Evolutionary conservation across 2,113 vertebrate species (phyloP), one percentile per base, ranked within the genome.

Genomic region (Struthio camelus): DNA sequence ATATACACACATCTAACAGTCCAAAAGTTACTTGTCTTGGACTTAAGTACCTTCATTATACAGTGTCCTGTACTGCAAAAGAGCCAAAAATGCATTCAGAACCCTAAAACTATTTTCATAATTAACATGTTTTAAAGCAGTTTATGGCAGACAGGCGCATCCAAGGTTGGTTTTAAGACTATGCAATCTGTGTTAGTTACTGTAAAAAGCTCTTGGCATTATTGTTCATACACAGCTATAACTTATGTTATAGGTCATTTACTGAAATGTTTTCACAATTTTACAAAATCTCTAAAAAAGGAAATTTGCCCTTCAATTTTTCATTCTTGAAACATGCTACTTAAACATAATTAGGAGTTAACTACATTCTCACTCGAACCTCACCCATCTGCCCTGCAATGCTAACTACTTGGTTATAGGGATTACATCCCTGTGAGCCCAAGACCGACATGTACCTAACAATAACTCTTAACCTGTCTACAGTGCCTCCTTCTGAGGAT

Each of bases 21-120:
- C 96, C 94, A 94, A 84, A 96, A 94, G 88, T 91, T 66, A 93
- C 79, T 89, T 27, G 20, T 94, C 69, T 82, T 92, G 93, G 96
- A 93, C 95, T 93, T 97, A 94, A 97, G 96, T 97, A 98, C 96
- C 96, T 96, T 93, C 50, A 51, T 94, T 96, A 93, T 62, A 95
- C 96, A 96, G 95, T 86, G 87, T 92, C 95, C 92, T 71, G 96
- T 89, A 97, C 97, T 97, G 96, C 96, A 95, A 93, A 87, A 93
- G 81, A 96, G 87, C 88, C 88, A 72, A 89, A 96, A 96, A 87
- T 94, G 94, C 87, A 95, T 97, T 96, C 95, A 83, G 96, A 96
- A 96, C 83, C 65, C 95, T 90, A 85, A 90, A 94, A 94, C 86
- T 87, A 96, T 91, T 95, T 89, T 96, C 87, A 71, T 71, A 87